Base-by-base conservation (phyloP, 2,113 vertebrate genomes). In the Oryzias woworae region DNA sequence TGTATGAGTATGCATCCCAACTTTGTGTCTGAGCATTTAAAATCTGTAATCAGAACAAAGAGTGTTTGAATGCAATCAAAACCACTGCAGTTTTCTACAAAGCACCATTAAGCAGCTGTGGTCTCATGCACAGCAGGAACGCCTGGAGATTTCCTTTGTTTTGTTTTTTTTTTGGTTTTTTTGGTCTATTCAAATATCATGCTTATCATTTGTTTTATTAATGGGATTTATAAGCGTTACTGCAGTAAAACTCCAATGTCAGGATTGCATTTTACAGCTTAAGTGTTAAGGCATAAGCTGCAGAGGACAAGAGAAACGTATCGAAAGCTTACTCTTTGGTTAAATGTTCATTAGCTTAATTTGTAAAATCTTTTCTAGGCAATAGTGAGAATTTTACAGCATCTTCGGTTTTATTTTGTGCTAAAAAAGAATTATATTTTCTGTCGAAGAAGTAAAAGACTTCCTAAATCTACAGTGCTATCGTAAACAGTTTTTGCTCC, bases 271-370 rank as follows among this genome's bases (percentile, higher is more conserved):
- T 26, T 44, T 22, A 47, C 49, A 52, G 23, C 51, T 53, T 1
- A 55, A 54, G 16, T 17, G 16, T 45, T 47, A 36, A 54, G 41
- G 41, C 66, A 10, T 42, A 48, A 52, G 58, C 17, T 44, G 4
- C 2, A 14, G 42, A 17, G 1, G 8, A 54, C 54, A 31, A 49
- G 22, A 51, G 0, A n/a, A 59, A 71, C 44, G 52, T 16, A 58
- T 59, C 45, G 66, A 74, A 82, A 79, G 71, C n/a, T 50, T 60
- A 77, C 53, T 80, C 69, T 87, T 87, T 87, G 79, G 73, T 56
- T 71, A 49, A 66, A 36, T 57, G 53, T 45, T 64, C 10, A 4
- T 46, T 68, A 26, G 49, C 44, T 66, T 18, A 45, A 58, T 55
- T 1, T 71, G 6, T 63, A 55, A 41, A 4, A 16, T 14, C 3